These are phyloP conservation scores for Nasonia longicornis DNA, from an alignment of 1,140 invertebrate species.

Conservation along the genomic window DNA sequence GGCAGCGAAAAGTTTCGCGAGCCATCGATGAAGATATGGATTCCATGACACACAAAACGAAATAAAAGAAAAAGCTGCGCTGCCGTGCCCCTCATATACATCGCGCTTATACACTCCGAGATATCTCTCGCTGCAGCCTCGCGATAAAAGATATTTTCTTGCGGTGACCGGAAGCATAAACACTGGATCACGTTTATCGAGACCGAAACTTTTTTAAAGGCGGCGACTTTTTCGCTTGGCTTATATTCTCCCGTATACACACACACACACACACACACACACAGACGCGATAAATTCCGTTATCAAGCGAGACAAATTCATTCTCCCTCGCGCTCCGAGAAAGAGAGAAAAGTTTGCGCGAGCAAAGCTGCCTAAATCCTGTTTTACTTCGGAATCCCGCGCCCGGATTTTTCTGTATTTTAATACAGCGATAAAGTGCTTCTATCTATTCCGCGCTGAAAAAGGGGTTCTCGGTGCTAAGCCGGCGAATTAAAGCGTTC, in stretches of 20 bases:
- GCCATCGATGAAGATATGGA: constrained; percentile 37
- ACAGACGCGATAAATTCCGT: constrained; percentile 12
- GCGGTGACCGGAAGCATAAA: constrained; percentile 35
- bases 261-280: not conserved
- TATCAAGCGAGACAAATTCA: constrained; percentile 22
- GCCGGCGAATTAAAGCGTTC: not conserved
- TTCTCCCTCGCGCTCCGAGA: not conserved
- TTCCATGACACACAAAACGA: constrained; percentile 27
- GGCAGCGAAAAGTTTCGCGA: not conserved
- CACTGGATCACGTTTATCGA: constrained; percentile 29
- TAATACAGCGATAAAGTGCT: not conserved
- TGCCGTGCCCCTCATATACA: not conserved
- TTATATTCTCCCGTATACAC: not conserved
- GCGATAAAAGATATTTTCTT: constrained; percentile 18
- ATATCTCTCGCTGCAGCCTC: not conserved
- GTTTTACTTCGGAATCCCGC: constrained; percentile 14
- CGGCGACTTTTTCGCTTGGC: not conserved
- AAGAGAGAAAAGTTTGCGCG: not conserved
- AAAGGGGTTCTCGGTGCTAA: not conserved
- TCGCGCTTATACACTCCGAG: not conserved
- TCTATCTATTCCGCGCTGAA: not conserved
- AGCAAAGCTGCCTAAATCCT: constrained; percentile 7
- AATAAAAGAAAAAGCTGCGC: not conserved
- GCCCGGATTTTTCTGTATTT: not conserved
- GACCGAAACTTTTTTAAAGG: constrained; percentile 26